These are phyloP conservation scores for Meriones unguiculatus DNA, from an alignment of 2,113 vertebrate genomes.

Conservation along the genomic window DNA sequence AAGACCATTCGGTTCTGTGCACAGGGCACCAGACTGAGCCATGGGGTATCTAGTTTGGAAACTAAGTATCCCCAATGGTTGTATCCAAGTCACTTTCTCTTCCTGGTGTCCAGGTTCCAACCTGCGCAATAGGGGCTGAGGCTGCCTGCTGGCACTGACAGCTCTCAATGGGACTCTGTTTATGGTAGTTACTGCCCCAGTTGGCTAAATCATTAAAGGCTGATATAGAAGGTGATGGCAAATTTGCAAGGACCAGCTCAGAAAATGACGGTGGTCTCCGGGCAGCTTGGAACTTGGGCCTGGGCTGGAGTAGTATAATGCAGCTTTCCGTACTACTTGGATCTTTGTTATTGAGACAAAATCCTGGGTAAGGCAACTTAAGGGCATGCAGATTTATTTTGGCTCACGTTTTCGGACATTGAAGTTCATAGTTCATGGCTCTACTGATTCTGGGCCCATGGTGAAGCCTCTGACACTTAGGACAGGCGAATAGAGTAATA, in stretches of 20 bases:
- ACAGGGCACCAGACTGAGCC: neutral
- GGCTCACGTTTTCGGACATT: neutral
- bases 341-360: neutral
- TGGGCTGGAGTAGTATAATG: neutral
- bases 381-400: neutral
- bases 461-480: neutral
- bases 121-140: neutral
- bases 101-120: neutral
- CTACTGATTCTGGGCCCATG: neutral
- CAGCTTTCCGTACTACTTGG: neutral
- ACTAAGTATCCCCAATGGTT: neutral
- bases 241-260: neutral
- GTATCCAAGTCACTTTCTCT: neutral
- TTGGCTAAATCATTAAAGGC: neutral
- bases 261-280: neutral
- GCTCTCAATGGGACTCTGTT: neutral
- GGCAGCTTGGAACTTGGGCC: neutral
- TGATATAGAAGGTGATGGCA: neutral
- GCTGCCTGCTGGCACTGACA: neutral
- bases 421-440: neutral
- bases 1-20: neutral
- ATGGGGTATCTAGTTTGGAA: neutral
- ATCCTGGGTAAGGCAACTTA: neutral
- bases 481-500: neutral
- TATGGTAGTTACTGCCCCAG: neutral